Evolutionary conservation across 2,888 invertebrate genomes (phyloP).

Genomic region (Drosophila mimetica): DNA sequence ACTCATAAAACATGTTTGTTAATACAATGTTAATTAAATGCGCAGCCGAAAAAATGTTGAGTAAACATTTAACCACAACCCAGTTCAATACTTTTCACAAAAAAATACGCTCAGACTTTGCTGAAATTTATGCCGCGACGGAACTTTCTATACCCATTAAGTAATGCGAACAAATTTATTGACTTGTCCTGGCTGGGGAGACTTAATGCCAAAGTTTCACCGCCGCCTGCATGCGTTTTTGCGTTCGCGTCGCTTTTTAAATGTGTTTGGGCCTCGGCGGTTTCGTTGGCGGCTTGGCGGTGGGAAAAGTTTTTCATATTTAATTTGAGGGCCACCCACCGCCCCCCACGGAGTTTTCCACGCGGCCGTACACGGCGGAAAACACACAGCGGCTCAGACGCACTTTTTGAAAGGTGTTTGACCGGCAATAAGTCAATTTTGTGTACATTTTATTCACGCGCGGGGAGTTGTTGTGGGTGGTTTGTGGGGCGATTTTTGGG

Average conservation of each 20-base stretch:
- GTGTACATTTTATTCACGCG: constrained; percentile 76
- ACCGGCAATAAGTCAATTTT: constrained; percentile 81
- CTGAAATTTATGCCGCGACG: constrained; percentile 5
- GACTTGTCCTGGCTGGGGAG: constrained; percentile 40
- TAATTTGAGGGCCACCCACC: constrained; percentile 62
- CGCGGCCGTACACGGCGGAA: constrained; percentile 34
- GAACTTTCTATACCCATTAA: constrained; percentile 35
- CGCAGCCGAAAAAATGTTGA: background rate
- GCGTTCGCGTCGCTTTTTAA: constrained; percentile 72
- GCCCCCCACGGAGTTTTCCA: constrained; percentile 25
- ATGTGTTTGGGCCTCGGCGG: constrained; percentile 56
- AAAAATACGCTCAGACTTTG: background rate
- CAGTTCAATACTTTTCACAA: background rate
- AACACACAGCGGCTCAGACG: constrained; percentile 40
- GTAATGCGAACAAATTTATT: constrained; percentile 48
- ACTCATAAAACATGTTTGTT: background rate
- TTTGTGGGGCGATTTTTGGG: constrained; percentile 15
- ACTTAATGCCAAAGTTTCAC: constrained; percentile 64
- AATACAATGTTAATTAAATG: background rate
- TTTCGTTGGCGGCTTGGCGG: constrained; percentile 45
- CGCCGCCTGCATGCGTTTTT: constrained; percentile 55
- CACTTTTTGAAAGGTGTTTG: constrained; percentile 74
- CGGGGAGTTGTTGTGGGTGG: constrained; percentile 22
- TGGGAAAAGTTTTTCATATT: constrained; percentile 78
- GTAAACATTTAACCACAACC: background rate